Conservation (phyloP, 1,140 invertebrate species). For the Aleiodes sp. region DNA sequence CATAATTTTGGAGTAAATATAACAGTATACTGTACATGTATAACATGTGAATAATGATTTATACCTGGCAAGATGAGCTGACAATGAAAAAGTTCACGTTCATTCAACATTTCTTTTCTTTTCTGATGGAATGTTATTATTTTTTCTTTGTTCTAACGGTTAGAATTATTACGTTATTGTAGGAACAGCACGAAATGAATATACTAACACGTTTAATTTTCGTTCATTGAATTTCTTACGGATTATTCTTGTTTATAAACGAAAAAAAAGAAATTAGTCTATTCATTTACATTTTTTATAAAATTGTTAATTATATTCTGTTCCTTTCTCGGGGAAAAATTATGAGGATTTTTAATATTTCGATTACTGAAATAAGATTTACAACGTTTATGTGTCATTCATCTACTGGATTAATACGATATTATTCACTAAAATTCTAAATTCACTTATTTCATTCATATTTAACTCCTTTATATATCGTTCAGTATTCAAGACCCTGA, state of each 20-base stretch:
- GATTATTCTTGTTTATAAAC: not conserved
- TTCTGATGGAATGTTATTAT: slow-evolving; percentile 15
- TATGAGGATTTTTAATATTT: slow-evolving; percentile 7
- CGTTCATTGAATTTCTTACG: not conserved
- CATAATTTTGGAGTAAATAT: slow-evolving; percentile 32
- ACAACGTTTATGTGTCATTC: slow-evolving; percentile 42
- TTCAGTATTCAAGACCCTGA: slow-evolving; percentile 2
- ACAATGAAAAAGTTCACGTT: no score
- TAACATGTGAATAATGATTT: slow-evolving; percentile 5
- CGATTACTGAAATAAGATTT: slow-evolving; percentile 5
- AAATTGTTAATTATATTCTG: slow-evolving; percentile 37
- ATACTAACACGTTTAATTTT: slow-evolving; percentile 6
- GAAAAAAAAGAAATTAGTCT: slow-evolving; percentile 17
- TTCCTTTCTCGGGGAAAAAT: not conserved
- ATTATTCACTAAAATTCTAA: slow-evolving; percentile 30
- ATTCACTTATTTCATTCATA: slow-evolving; percentile 37
- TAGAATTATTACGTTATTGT: slow-evolving; percentile 8
- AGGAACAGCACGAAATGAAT: slow-evolving; percentile 21
- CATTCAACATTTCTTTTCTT: not conserved
- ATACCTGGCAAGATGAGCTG: slow-evolving; percentile 48
- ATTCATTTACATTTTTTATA: slow-evolving; percentile 35
- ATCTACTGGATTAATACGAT: slow-evolving; percentile 43
- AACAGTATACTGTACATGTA: not conserved
- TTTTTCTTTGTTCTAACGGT: slow-evolving; percentile 8
- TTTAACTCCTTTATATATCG: slow-evolving; percentile 23